Evolutionary conservation across 2,888 invertebrate species (phyloP).

Genomic region (Drosophila koepferae): DNA sequence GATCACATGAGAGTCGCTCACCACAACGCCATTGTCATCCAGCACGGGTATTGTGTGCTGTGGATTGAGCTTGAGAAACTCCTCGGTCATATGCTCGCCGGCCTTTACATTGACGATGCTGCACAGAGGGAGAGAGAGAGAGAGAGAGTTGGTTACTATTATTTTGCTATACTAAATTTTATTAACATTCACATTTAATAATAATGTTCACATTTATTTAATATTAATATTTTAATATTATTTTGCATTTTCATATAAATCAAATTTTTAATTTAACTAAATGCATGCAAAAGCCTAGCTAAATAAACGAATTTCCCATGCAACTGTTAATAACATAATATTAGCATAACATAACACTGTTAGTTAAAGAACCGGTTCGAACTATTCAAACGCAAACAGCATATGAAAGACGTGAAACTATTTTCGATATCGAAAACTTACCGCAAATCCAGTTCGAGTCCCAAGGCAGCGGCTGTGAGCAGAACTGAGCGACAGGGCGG

Average conservation of each 20-base stretch:
- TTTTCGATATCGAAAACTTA: conserved; percentile 50
- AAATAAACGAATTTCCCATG: no score
- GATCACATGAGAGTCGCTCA: conserved; percentile 86
- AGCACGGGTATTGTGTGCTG: conserved; percentile 85
- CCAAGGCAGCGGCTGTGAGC: conserved; percentile 88
- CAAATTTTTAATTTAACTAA: background rate
- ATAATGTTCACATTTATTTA: no score
- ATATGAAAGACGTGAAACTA: conserved; percentile 1
- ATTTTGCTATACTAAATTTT: no score
- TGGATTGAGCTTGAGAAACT: conserved; percentile 86
- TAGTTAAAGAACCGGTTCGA: background rate
- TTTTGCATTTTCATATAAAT: background rate
- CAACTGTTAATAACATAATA: no score
- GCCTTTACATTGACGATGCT: conserved; percentile 81
- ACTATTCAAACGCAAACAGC: background rate
- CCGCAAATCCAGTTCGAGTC: conserved; percentile 87
- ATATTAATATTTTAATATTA: no score
- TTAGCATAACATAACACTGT: background rate
- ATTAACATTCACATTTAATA: no score
- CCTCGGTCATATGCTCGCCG: conserved; percentile 79
- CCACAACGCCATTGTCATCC: conserved; percentile 81
- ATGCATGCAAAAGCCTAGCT: background rate
- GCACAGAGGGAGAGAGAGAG: background rate
- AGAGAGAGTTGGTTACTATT: background rate
- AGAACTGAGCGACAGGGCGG: conserved; percentile 88